Base-by-base conservation (phyloP, 2,888 invertebrate genomes). In the Eumacrocentrus americanus region DNA sequence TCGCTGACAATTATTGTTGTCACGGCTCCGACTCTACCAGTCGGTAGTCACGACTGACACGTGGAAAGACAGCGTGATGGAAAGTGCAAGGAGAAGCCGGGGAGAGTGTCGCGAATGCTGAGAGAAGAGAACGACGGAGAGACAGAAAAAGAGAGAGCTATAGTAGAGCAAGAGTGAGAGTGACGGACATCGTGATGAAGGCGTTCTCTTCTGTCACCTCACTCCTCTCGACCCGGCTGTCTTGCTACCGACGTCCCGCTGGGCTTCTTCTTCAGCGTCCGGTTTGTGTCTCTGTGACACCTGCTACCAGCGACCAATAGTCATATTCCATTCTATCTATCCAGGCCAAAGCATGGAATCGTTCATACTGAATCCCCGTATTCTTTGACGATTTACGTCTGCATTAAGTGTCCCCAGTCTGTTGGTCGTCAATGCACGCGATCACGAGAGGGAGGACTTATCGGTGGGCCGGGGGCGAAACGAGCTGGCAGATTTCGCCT, bases 1-100 rank as follows among this genome's bases (percentile, higher is more conserved):
- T 76, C 72, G 70, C 73, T 74, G 77, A 79, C 78, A 77, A 79
- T 79, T 79, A 79, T 78, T 76, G 77, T 78, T 77, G 78, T 76
- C 77, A 73, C 69, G 68, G 72, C 60, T 64, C 66, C 72, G 67
- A 70, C 69, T 67, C 70, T 67, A 72, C 67, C 73, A 71, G 72
- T 72, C 74, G 70, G 72, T 74, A 71, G 74, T 29, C 72, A 69
- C 71, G 70, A 74, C 72, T 72, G 77, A 76, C 77, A 73, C 70
- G 73, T 74, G 73, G 76, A 77, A 74, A 76, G 75, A 72, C 76
- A 71, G 72, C 72, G 70, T 71, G 75, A 73, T 72, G 70, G 70
- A 67, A 68, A 70, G 68, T 70, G 71, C 68, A 71, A 74, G 76
- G 71, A 75, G 72, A 71, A 68, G 67, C 55, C 48, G 55, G 59